Percentiles rank a stretch among this genome's conserved stretches.
Conservation (phyloP, 1,140 invertebrate genomes). For the Zaprionus vittiger region DNA sequence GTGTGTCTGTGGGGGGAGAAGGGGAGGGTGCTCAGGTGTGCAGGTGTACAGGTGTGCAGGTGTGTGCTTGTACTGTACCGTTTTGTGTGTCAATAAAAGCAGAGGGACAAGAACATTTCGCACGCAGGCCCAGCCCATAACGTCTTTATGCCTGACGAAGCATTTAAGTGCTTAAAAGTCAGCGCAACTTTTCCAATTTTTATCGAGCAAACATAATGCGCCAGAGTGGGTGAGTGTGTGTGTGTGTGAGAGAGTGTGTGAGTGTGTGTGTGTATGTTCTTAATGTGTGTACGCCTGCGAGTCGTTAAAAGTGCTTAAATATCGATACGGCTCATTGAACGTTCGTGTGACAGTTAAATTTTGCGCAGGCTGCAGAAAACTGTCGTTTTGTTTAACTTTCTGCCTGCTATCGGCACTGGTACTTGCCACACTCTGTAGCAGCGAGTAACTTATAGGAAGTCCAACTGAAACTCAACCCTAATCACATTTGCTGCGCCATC, state of each 20-base stretch:
- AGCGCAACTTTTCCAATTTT: slow-evolving; percentile 65
- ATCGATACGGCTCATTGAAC: slow-evolving; percentile 70
- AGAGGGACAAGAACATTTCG: slow-evolving; percentile 5
- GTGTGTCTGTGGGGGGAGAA: not conserved
- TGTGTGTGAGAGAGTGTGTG: slow-evolving; percentile 35
- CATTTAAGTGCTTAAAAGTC: slow-evolving; percentile 67
- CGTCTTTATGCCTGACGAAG: slow-evolving; percentile 57
- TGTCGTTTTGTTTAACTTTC: slow-evolving; percentile 23
- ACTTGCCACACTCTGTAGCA: not conserved
- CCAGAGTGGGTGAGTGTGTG: slow-evolving; percentile 48
- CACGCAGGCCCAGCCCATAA: slow-evolving; percentile 23
- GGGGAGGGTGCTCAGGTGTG: not conserved
- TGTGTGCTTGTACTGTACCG: slow-evolving; percentile 5
- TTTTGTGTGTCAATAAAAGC: slow-evolving; percentile 16
- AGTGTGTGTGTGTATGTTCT: slow-evolving; percentile 20
- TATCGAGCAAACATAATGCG: slow-evolving; percentile 67
- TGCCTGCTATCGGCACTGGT: not conserved
- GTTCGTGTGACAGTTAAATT: slow-evolving; percentile 48
- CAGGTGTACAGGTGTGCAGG: not conserved
- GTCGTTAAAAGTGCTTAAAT: slow-evolving; percentile 75
- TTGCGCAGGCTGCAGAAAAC: slow-evolving; percentile 21
- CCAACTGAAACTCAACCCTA: slow-evolving; percentile 44
- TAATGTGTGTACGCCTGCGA: slow-evolving; percentile 31
- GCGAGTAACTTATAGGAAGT: slow-evolving; percentile 14
- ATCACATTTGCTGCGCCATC: slow-evolving; percentile 44